Evolutionary conservation across 2,797 vertebrate genomes (phyloP), one percentile per base, ranked within the genome.

Genomic region (Aphelocoma californica): DNA sequence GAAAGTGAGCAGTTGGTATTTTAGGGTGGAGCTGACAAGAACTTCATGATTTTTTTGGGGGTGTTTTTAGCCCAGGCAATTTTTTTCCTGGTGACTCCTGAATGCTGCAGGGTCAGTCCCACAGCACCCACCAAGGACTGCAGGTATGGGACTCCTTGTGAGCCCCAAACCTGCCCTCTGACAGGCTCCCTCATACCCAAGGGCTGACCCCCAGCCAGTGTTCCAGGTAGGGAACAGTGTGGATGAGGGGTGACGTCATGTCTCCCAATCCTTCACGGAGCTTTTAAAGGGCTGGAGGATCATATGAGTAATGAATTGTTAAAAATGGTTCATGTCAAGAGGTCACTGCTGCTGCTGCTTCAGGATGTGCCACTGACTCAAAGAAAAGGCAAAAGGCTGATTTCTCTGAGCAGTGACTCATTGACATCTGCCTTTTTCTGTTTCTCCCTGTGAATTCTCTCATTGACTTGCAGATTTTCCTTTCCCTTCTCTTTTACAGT

Each of bases 391-490:
- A 87, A 95, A 94, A 20, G 57, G 56, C 73, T 88, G 84, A 81
- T 85, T 95, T 88, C 82, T 95, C 60, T 80, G 74, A 64, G 74
- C 53, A 36, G 34, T 97, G 96, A 97, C 90, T 97, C 95, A 96
- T 11, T 64, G 88, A 80, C 94, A 89, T 91, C 86, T 94, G 96
- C 80, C 69, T 89, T 91, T 85, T 93, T 86, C 95, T 93, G 57
- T 96, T 97, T 90, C 71, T 92, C 73, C 9, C 28, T 61, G 57
- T 95, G 94, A 97, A 94, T 95, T 92, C 90, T 86, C 77, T 90
- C 87, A 84, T 85, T 95, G 94, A 95, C 74, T 93, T 90, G 67
- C 54, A 92, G 84, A 80, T 94, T 95, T 96, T 94, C 71, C 54
- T 94, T 95, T 94, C 92, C 82, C 73, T 86, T 91, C 79, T 91